Conservation (phyloP, 2,113 vertebrate species). For the Mormoops blainvillei region DNA sequence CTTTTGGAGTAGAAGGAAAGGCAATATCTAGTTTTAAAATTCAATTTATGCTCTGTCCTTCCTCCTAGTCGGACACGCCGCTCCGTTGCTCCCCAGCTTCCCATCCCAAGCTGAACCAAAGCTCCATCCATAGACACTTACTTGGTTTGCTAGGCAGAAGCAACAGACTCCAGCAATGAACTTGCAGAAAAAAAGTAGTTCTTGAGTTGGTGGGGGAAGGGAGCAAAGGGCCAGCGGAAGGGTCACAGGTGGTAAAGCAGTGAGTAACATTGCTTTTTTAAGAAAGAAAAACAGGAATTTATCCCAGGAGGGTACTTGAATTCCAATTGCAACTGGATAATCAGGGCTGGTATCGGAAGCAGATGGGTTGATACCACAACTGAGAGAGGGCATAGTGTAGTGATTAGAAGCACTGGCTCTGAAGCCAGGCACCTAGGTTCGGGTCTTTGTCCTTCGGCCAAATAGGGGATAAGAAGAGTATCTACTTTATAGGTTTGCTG, state of each 20-base stretch:
- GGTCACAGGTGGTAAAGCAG: background rate
- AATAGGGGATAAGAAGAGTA: background rate
- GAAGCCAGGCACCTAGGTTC: background rate
- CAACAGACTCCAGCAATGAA: background rate
- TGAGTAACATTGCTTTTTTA: background rate
- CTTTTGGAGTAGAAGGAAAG: background rate
- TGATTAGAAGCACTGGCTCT: fast-evolving
- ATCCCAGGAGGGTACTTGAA: background rate
- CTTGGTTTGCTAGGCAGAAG: background rate
- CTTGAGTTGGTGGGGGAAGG: background rate
- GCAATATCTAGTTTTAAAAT: background rate
- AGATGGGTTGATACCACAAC: background rate
- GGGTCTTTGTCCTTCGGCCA: background rate
- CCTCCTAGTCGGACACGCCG: background rate
- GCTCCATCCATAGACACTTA: background rate
- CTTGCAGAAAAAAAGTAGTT: background rate
- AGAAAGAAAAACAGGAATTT: background rate
- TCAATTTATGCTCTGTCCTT: background rate
- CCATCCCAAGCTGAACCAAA: background rate
- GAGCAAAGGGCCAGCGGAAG: background rate
- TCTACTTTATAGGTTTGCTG: background rate
- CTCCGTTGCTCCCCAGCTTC: background rate
- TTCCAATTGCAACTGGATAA: background rate
- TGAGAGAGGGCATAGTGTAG: background rate
- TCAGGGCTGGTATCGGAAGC: background rate